Evolutionary conservation across 2,888 invertebrate genomes (phyloP).

Genomic region (Crossocerus cetratus): DNA sequence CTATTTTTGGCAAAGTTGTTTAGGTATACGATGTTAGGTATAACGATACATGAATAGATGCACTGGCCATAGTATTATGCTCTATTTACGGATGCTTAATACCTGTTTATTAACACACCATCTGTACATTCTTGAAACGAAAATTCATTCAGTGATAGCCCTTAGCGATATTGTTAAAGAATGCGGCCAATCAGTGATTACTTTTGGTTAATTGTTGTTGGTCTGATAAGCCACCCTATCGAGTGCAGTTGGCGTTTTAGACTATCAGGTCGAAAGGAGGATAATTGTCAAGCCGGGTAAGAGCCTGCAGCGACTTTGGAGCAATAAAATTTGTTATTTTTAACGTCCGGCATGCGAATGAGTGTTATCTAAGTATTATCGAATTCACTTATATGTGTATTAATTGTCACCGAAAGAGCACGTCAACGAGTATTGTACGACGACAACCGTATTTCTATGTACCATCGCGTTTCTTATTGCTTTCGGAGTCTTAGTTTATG

Average conservation of each 20-base stretch:
- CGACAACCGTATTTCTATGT: conserved; percentile 46
- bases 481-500: conserved; percentile 55
- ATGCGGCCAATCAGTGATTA: too few relatives aligned
- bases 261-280: too few relatives aligned
- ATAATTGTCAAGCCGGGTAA: too few relatives aligned
- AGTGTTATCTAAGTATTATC: conserved; percentile 57
- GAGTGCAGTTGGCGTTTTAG: too few relatives aligned
- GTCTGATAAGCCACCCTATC: too few relatives aligned
- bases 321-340: conserved; percentile 68
- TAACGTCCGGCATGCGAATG: conserved; percentile 53
- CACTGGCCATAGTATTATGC: conserved; percentile 77
- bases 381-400: conserved; percentile 47
- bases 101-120: conserved; percentile 65
- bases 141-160: conserved; percentile 47
- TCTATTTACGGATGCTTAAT: conserved; percentile 71
- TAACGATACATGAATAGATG: conserved; percentile 75
- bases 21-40: conserved; percentile 75
- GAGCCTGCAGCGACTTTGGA: conserved; percentile 53
- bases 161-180: conserved; percentile 25
- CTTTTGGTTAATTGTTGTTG: too few relatives aligned
- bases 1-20: conserved; percentile 77
- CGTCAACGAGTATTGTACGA: conserved; percentile 59
- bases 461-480: conserved; percentile 55
- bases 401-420: conserved; percentile 51
- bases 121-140: conserved; percentile 68